Percentiles rank a stretch among this genome's conserved stretches.
Evolutionary conservation across 2,888 invertebrate species (phyloP).

Genomic region (Brenthis ino): DNA sequence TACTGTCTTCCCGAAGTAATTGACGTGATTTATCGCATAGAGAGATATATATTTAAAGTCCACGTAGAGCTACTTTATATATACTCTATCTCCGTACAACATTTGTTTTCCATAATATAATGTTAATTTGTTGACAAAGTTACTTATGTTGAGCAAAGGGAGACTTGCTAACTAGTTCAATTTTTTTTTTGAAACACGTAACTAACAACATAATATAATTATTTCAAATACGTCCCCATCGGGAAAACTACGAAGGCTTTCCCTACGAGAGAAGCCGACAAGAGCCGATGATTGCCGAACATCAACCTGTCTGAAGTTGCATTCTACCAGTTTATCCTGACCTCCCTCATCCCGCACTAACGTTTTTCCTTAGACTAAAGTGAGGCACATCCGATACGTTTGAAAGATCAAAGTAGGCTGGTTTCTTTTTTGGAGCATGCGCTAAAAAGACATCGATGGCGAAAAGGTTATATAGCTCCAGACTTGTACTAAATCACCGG

Average conservation of each 20-base stretch:
- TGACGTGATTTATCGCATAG: no score
- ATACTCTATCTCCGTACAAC: no score
- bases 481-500: constrained; percentile 33
- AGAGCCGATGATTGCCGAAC: constrained; percentile 50
- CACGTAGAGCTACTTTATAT: no score
- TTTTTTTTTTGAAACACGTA: neutral
- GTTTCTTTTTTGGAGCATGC: constrained; percentile 54
- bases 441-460: constrained; percentile 51
- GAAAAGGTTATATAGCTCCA: constrained; percentile 41
- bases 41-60: no score
- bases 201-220: constrained; percentile 5
- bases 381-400: constrained; percentile 43
- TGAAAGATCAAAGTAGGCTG: constrained; percentile 47
- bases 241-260: constrained; percentile 50
- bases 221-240: constrained; percentile 46
- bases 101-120: no score
- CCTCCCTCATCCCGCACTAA: constrained; percentile 39
- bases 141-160: no score
- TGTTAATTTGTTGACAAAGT: no score
- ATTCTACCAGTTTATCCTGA: constrained; percentile 47
- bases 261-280: constrained; percentile 50
- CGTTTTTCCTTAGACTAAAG: constrained; percentile 33
- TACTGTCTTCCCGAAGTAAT: no score
- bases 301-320: constrained; percentile 56
- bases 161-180: neutral